These are phyloP conservation scores for Melanocharis versteri DNA, from an alignment of 2,113 vertebrate species.

Conservation along the genomic window DNA sequence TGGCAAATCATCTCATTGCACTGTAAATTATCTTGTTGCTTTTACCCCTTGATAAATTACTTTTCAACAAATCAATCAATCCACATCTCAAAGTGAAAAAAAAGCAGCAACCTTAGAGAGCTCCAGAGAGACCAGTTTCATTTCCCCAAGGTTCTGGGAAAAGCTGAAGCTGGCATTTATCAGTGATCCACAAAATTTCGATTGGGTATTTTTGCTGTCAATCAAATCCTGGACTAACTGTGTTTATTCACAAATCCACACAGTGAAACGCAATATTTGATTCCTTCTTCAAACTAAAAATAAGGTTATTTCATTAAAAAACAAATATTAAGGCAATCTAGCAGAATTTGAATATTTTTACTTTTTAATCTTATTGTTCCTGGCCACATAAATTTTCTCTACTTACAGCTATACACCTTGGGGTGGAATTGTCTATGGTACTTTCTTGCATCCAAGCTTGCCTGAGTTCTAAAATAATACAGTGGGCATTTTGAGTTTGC, in stretches of 20 bases:
- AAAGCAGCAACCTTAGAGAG: not conserved
- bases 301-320: not conserved
- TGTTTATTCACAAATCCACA: not conserved
- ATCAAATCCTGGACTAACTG: not conserved
- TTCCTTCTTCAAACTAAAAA: not conserved
- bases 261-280: not conserved
- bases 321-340: not conserved
- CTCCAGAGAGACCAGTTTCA: not conserved
- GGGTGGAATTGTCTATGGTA: not conserved
- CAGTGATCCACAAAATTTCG: not conserved
- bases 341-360: not conserved
- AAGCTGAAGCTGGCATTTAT: not conserved
- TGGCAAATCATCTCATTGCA: constrained; percentile 15
- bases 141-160: not conserved
- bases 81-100: not conserved
- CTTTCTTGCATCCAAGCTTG: not conserved
- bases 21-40: not conserved
- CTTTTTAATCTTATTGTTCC: not conserved
- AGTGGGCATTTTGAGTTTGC: rapidly evolving
- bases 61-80: constrained; percentile 12
- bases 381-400: not conserved
- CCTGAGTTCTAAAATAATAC: not conserved
- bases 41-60: not conserved
- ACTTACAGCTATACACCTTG: not conserved
- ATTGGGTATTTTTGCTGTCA: not conserved